These are phyloP conservation scores for Rhadina sibilatrix DNA, from an alignment of 2,113 vertebrate genomes.

Conservation along the genomic window DNA sequence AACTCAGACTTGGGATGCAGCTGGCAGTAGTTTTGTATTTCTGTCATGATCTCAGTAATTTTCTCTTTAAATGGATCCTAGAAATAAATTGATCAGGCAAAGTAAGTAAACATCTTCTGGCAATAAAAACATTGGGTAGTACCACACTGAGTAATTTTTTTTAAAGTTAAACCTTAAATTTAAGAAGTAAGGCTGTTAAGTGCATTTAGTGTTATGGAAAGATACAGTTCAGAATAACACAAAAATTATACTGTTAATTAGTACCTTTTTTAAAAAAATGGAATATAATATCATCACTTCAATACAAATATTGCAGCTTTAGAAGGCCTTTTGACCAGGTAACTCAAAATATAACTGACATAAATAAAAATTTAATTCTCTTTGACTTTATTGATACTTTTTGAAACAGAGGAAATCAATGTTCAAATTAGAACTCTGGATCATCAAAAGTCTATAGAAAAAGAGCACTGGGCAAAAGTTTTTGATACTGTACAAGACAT, in stretches of 20 bases:
- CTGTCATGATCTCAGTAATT: slow-evolving; percentile 86
- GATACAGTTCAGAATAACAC: background rate
- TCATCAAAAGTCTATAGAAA: background rate
- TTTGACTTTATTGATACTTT: background rate
- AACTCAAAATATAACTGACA: background rate
- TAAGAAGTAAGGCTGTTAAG: background rate
- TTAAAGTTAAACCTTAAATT: background rate
- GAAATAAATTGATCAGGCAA: slow-evolving; percentile 45
- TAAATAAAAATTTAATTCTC: background rate
- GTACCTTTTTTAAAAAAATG: background rate
- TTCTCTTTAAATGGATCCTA: slow-evolving; percentile 92
- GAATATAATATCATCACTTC: background rate
- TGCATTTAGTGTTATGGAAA: background rate
- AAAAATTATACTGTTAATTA: background rate
- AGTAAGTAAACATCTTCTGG: background rate
- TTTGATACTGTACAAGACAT: background rate
- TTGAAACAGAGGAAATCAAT: background rate
- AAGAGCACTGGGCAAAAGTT: background rate
- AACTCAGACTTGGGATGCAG: slow-evolving; percentile 80
- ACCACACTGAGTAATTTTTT: background rate
- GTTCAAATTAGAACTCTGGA: background rate
- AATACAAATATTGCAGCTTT: background rate
- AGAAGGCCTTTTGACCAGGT: background rate
- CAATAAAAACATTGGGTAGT: background rate
- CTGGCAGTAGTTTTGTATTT: slow-evolving; percentile 82